Evolutionary conservation across 2,797 vertebrate genomes (phyloP), one percentile per base, ranked within the genome.

Genomic region (Naso thynnoides): DNA sequence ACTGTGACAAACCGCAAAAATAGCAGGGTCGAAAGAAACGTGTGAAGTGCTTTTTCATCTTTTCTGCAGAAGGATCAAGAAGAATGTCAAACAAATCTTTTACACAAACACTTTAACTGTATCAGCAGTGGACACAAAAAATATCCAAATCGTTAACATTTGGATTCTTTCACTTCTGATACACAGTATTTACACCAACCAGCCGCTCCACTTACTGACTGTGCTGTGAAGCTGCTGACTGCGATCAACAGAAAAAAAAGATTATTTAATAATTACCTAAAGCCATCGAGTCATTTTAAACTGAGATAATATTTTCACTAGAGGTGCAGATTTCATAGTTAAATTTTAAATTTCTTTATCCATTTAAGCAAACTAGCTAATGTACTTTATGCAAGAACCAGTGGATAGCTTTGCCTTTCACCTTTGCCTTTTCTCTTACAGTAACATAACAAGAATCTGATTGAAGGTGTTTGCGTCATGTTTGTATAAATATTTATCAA

Each of bases 1-100:
- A 26, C 61, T 73, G 73, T 86, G 82, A 76, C 78, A 70, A 73
- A 67, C 65, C 70, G 67, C 39, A 53, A 54, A 84, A 71, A 82
- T 56, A 78, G 71, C 2, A 38, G n/a, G 55, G 27, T 8, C 4
- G 64, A 79, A 48, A 59, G 39, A 76, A 73, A 61, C 18, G 0
- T 27, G 54, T 52, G 13, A 7, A 31, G 14, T 29, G 41, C 58
- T 53, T 74, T 68, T 70, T 79, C 31, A 67, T 78, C 67, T 71
- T 23, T 31, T 70, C 72, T 78, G 56, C 63, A 79, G 66, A 58
- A 44, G 26, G 73, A 85, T 69, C 64, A 45, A 77, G 53, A 70
- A 26, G 31, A 57, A 47, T n/a, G 58, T 56, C 57, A 19, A 10
- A 55, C 10, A 14, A 24, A 45, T 21, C 31, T 31, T 16, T 31